Percentiles rank a stretch among this genome's conserved stretches.
Conservation (phyloP, 2,113 vertebrate species). For the Equus przewalskii region DNA sequence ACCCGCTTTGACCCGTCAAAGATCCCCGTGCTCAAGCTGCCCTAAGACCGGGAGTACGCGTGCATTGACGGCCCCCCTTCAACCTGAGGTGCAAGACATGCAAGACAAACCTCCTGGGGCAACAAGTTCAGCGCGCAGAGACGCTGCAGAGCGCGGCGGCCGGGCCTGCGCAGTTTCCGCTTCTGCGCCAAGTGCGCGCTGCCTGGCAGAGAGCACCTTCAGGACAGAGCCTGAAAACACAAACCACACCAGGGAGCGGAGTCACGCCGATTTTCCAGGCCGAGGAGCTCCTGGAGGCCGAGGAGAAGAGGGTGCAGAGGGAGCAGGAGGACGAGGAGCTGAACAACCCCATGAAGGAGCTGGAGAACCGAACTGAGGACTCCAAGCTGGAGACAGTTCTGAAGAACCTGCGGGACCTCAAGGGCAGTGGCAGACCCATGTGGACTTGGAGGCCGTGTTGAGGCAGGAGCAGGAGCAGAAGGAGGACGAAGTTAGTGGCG, state of each 20-base stretch:
- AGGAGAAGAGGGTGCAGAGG: slow-evolving; percentile 85
- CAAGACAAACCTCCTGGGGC: slow-evolving; percentile 96
- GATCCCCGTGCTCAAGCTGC: slow-evolving; percentile 95
- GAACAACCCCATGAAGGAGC: too few relatives aligned
- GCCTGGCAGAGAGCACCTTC: slow-evolving; percentile 94
- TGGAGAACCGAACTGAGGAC: too few relatives aligned
- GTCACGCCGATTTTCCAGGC: slow-evolving; percentile 10
- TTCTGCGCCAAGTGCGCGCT: slow-evolving; percentile 96
- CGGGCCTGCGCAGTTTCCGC: slow-evolving; percentile 95
- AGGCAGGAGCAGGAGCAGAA: too few relatives aligned
- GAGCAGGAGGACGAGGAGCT: too few relatives aligned
- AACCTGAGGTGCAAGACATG: slow-evolving; percentile 92
- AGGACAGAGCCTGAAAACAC: slow-evolving; percentile 81
- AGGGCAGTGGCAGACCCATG: too few relatives aligned
- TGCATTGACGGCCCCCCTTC: neutral
- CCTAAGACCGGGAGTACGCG: slow-evolving; percentile 88
- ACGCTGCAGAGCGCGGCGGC: slow-evolving; percentile 96
- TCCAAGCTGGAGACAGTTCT: too few relatives aligned
- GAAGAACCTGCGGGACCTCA: too few relatives aligned
- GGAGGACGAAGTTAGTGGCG: too few relatives aligned
- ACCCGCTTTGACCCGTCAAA: slow-evolving; percentile 97
- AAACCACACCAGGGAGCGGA: slow-evolving; percentile 89
- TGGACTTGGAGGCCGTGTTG: too few relatives aligned
- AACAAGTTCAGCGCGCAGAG: slow-evolving; percentile 98
- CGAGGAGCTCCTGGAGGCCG: slow-evolving; percentile 87